A percentile compares a stretch with the other conserved stretches of the same genome.
Evolutionary conservation across 2,113 vertebrate genomes (phyloP).

Genomic region (Notothenia coriiceps): DNA sequence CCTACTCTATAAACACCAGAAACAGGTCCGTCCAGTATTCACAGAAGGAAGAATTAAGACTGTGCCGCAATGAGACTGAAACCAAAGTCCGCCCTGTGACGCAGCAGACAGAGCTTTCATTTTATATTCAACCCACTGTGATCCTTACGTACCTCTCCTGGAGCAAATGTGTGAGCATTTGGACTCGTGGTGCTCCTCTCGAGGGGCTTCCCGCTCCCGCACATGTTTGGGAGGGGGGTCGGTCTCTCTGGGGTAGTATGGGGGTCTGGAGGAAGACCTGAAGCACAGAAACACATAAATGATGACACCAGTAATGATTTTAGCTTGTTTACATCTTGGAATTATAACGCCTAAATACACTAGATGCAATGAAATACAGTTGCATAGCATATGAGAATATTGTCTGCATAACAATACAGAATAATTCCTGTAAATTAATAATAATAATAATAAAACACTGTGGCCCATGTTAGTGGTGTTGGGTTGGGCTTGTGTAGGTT

Average conservation of each 20-base stretch:
- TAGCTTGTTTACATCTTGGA: too few species aligned
- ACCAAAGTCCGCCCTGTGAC: constrained; percentile 23
- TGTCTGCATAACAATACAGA: background rate
- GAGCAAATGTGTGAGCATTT: constrained; percentile 82
- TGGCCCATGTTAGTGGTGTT: background rate
- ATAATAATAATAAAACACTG: background rate
- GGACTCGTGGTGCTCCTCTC: constrained; percentile 60
- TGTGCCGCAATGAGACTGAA: constrained; percentile 23
- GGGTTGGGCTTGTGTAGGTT: background rate
- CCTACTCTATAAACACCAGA: background rate
- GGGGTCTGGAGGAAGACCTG: constrained; percentile 72
- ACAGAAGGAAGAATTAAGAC: background rate
- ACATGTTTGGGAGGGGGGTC: constrained; percentile 21
- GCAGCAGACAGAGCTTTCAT: background rate
- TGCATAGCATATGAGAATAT: background rate
- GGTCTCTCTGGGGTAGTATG: constrained; percentile 52
- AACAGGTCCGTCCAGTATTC: constrained; percentile 67
- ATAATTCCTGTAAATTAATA: background rate
- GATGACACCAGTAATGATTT: background rate
- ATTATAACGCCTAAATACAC: background rate
- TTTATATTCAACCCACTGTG: background rate
- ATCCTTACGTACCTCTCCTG: constrained; percentile 76
- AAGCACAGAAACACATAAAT: background rate
- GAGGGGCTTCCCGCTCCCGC: constrained; percentile 55
- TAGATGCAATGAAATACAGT: background rate